Evolutionary conservation across 2,113 vertebrate genomes (phyloP).

Genomic region (Thunnus maccoyii): DNA sequence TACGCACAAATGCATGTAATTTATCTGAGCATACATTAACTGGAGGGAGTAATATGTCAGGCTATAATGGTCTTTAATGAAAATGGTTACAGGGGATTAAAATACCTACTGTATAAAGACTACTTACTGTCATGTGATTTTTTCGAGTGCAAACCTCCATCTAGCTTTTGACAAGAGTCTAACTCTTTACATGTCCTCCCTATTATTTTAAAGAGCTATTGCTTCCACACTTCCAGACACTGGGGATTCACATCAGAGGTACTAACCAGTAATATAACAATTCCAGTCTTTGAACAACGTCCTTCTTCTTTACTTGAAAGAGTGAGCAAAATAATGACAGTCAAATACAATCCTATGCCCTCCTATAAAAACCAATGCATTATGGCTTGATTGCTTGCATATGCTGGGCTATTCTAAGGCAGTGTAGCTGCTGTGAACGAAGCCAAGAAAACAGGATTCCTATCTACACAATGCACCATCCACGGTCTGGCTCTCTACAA

Average conservation of each 20-base stretch:
- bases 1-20: constrained; percentile 9
- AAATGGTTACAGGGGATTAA: constrained; percentile 26
- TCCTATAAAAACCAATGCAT: constrained; percentile 22
- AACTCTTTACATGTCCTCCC: background rate
- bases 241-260: background rate
- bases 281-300: background rate
- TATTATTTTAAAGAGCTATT: background rate
- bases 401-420: constrained; percentile 24
- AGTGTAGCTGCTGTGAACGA: constrained; percentile 39
- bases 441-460: constrained; percentile 40
- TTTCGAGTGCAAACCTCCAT: background rate
- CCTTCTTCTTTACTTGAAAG: background rate
- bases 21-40: constrained; percentile 38
- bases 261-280: background rate
- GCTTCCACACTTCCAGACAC: background rate
- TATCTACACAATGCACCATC: constrained; percentile 64
- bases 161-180: background rate
- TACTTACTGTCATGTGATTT: background rate
- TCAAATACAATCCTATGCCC: constrained; percentile 15
- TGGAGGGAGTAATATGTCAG: constrained; percentile 27
- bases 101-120: constrained; percentile 9
- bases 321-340: constrained; percentile 15
- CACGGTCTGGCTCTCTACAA: constrained; percentile 68
- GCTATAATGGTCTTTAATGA: constrained; percentile 21
- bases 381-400: constrained; percentile 27